Evolutionary conservation across 2,797 vertebrate species (phyloP), one percentile per base, ranked within the genome.

Genomic region (Morelia viridis): DNA sequence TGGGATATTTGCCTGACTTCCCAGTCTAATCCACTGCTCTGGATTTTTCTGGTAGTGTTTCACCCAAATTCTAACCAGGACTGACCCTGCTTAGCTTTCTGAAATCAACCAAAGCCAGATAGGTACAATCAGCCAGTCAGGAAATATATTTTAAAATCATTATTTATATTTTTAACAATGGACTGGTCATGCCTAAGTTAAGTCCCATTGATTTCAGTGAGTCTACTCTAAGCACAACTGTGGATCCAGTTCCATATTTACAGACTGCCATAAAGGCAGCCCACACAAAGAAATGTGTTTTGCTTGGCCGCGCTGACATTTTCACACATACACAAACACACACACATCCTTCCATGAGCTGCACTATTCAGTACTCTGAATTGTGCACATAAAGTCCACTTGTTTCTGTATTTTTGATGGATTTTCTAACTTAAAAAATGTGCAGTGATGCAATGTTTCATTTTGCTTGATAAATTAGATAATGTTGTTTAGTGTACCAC

Each of bases 401-500:
- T 90, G 26, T 17, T 95, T 94, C 53, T 93, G 28, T 61, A 95
- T 35, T 93, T 96, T 94, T 95, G 91, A 96, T 85, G 96, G 93
- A 96, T 94, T 96, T 95, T 94, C 90, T 94, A 22, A 91, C 93
- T 92, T 93, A 85, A 92, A 95, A 96, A 94, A 95, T 91, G 3
- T 87, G 17, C 91, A 56, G 22, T 89, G 90, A 95, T 90, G 58
- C 88, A 94, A 31, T 92, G 88, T 87, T 97, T 96, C 93, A 92
- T 95, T 96, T 95, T 96, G 92, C 91, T 94, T 96, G 94, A 96
- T 95, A 95, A 96, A 96, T 96, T 94, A 91, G 91, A 95, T 96
- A 31, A 50, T 83, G 71, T 95, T 91, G 96, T 97, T 98, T 97
- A 91, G 92, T 96, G 93, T 89, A 57, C 60, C 90, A 94, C 94